phyloP scores from a whole-genome alignment of 2,797 vertebrate genomes.

The Pseudocheirus occidentalis region DNA sequence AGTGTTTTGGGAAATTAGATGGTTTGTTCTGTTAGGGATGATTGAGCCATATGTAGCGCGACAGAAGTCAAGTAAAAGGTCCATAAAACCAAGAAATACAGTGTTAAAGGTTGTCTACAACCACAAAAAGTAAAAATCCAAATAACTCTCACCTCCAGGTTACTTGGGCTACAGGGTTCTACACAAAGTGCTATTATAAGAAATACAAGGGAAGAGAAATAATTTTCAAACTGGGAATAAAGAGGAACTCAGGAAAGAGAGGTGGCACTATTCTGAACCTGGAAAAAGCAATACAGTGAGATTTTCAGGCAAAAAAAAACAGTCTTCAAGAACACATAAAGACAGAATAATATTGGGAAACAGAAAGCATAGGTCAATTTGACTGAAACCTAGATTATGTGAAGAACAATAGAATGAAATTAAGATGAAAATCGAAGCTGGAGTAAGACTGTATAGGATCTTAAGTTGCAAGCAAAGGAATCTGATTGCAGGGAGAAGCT shows the following conservation, averaged over 20 bases:
- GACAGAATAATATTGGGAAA: too few species aligned
- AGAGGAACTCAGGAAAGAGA: not conserved
- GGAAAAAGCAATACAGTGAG: not conserved
- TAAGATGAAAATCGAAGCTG: not conserved
- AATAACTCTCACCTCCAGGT: not conserved
- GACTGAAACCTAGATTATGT: not conserved
- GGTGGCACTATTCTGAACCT: not conserved
- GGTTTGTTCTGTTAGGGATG: not conserved
- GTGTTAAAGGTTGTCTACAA: not conserved
- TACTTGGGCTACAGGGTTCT: not conserved
- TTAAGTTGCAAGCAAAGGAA: not conserved
- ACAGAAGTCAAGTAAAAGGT: not conserved
- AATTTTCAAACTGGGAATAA: not conserved
- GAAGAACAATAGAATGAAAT: not conserved
- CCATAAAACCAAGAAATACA: not conserved
- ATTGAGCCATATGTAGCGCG: not conserved
- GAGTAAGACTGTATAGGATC: not conserved
- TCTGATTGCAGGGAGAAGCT: not conserved
- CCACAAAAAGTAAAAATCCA: not conserved
- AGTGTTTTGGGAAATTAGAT: not conserved
- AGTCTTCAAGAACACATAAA: too few species aligned
- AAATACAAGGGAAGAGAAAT: not conserved
- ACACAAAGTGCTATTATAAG: too few species aligned
- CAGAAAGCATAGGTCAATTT: not conserved
- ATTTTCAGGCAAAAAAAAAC: too few species aligned